These are phyloP conservation scores for Dasypogon diadema DNA, from an alignment of 2,888 invertebrate species.

Conservation along the genomic window DNA sequence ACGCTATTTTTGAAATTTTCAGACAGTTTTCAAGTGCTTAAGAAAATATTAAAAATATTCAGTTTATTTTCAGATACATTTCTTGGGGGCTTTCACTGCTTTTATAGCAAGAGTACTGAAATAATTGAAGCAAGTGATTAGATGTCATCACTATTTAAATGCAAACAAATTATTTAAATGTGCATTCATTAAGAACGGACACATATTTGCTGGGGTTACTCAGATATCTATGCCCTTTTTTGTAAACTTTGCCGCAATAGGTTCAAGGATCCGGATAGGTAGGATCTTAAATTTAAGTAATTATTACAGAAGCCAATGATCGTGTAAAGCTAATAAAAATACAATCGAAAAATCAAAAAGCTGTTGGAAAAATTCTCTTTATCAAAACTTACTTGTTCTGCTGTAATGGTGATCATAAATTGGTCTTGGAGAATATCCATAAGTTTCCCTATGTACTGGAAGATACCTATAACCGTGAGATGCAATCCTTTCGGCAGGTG, in stretches of 20 bases:
- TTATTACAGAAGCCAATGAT: not conserved
- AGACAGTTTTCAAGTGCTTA: slow-evolving; percentile 21
- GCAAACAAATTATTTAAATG: too few relatives aligned
- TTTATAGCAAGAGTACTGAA: too few relatives aligned
- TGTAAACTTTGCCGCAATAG: too few relatives aligned
- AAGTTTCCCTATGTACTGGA: slow-evolving; percentile 90
- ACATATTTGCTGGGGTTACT: too few relatives aligned
- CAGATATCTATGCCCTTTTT: too few relatives aligned
- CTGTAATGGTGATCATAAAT: slow-evolving; percentile 90
- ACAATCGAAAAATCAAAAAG: not conserved
- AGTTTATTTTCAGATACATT: slow-evolving; percentile 8
- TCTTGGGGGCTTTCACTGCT: not conserved
- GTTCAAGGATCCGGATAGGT: too few relatives aligned
- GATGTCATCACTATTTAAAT: too few relatives aligned
- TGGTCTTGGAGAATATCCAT: slow-evolving; percentile 89
- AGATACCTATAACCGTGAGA: slow-evolving; percentile 91
- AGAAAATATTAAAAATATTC: slow-evolving; percentile 16
- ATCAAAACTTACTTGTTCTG: slow-evolving; percentile 82
- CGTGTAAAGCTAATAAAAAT: not conserved
- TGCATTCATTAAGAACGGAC: too few relatives aligned
- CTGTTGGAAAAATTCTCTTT: not conserved
- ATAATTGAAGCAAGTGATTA: too few relatives aligned
- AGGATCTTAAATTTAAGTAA: too few relatives aligned
- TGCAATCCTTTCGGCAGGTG: slow-evolving; percentile 85
- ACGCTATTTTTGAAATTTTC: slow-evolving; percentile 50